Percentiles rank a stretch among this genome's conserved stretches.
These are phyloP conservation scores for Tympanuchus pallidicinctus DNA, from an alignment of 2,113 vertebrate genomes.

Conservation along the genomic window DNA sequence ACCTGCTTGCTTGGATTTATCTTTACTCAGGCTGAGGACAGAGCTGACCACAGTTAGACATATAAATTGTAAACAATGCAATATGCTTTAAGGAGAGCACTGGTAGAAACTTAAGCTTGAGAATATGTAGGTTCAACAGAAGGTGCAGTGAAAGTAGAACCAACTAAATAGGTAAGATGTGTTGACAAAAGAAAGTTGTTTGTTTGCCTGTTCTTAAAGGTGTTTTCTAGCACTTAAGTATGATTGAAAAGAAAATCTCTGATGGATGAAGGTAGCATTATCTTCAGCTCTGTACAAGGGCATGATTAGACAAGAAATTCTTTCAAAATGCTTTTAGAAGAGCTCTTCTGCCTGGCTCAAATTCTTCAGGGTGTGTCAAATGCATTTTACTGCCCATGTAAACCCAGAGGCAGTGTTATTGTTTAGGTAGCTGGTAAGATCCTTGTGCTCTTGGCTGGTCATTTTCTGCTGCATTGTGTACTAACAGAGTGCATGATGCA, in stretches of 20 bases:
- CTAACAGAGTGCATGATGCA: neutral
- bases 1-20: neutral
- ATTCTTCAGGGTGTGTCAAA: neutral
- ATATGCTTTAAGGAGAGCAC: neutral
- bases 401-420: neutral
- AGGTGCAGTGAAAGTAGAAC: neutral
- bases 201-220: neutral
- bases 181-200: neutral
- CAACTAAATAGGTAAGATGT: neutral
- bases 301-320: neutral
- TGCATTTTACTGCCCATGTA: neutral
- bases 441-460: neutral
- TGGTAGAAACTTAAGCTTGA: neutral
- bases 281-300: neutral
- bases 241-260: neutral
- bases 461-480: neutral
- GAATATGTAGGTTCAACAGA: neutral
- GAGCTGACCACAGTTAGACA: neutral
- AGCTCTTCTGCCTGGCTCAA: neutral
- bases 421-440: neutral
- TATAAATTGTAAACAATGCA: neutral
- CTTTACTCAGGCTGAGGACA: neutral
- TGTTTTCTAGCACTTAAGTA: neutral
- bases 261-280: neutral
- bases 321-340: neutral